phyloP scores from a whole-genome alignment of 2,888 invertebrate genomes.

The Tortrix viridana region DNA sequence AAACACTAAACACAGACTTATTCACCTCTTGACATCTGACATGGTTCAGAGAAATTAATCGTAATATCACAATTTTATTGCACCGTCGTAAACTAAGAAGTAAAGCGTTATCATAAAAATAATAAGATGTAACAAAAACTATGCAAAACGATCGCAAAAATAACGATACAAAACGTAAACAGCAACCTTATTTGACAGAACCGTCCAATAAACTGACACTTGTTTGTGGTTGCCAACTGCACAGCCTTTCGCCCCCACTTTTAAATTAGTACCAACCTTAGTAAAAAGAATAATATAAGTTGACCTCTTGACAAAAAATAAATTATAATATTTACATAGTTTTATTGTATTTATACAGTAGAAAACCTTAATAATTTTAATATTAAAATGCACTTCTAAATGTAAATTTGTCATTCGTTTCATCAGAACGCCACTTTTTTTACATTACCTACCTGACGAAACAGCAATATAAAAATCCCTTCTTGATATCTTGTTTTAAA shows the following conservation, averaged over 20 bases:
- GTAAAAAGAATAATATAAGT: constrained; percentile 18
- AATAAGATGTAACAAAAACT: constrained; percentile 78
- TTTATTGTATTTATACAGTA: no score
- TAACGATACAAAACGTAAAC: constrained; percentile 83
- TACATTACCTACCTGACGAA: no score
- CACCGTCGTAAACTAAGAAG: constrained; percentile 62
- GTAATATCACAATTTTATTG: constrained; percentile 65
- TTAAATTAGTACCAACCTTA: constrained; percentile 49
- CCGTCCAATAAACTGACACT: constrained; percentile 76
- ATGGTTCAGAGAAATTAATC: constrained; percentile 64
- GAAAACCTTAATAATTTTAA: no score
- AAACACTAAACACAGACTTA: constrained; percentile 75
- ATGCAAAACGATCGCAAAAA: constrained; percentile 80
- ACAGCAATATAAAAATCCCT: no score
- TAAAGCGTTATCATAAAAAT: constrained; percentile 76
- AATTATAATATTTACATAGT: not conserved
- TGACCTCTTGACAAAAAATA: not conserved
- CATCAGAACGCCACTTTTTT: no score
- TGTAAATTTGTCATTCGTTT: no score
- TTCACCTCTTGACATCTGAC: constrained; percentile 84
- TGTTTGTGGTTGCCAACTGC: constrained; percentile 68
- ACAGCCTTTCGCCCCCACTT: constrained; percentile 66
- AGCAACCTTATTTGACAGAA: constrained; percentile 82
- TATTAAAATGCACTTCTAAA: no score
- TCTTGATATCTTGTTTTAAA: no score